Evolutionary conservation across 2,113 vertebrate genomes (phyloP), one percentile per base, ranked within the genome.

Genomic region (Varanus komodoensis): DNA sequence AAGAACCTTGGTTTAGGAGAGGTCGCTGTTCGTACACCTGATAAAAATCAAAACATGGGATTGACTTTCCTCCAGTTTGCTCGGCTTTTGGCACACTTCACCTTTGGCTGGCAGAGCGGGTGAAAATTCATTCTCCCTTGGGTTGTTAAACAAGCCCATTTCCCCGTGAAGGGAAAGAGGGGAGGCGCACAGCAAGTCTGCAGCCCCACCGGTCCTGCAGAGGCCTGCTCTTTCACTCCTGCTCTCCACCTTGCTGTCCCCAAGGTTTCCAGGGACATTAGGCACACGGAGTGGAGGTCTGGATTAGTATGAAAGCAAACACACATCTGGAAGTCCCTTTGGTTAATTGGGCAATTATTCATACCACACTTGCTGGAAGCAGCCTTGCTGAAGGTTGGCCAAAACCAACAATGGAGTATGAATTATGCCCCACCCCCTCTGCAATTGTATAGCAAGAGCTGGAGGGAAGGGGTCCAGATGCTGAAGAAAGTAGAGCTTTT

Each of bases 331-430:
- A 96, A 96, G 95, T 96, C 95, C 95, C 95, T 96, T 68, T 84
- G 90, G 92, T 96, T 96, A 96, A 96, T 95, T 96, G 96, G 94
- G 93, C 95, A 96, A 96, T 96, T 96, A 95, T 96, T 96, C 95
- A 96, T 96, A 94, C 93, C 89, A 91, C 93, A 95, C 90, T 93
- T 91, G 93, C 94, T 96, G 96, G 94, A 95, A 96, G 92, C 89
- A 94, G 94, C 81, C 91, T 44, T 92, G 94, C 90, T 95, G 93
- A 90, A 84, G 83, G 90, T 3, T 67, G 92, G 95, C 95, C 95
- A 96, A 96, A 94, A 95, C 87, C 93, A 96, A 96, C 94, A 94
- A 91, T 90, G 94, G 90, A 38, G 8, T 0, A 21, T 92, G 94
- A 91, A 86, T 0, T 27, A 92, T 54, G 1, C 82, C 52, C 79